Base-by-base conservation (phyloP, 2,888 invertebrate genomes). In the Pantelozetes paolii region DNA sequence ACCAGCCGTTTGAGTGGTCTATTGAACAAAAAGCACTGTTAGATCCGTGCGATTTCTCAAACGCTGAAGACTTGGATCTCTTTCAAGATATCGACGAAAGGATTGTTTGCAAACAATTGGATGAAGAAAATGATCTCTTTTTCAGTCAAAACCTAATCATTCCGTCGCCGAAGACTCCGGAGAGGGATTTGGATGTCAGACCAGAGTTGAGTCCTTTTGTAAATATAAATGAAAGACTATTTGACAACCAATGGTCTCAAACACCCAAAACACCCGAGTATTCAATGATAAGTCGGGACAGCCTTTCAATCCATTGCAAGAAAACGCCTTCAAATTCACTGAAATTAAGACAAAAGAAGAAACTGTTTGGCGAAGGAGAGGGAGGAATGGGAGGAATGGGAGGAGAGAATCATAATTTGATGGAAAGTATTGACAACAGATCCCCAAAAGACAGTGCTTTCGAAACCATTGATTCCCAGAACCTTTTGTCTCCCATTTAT, bases 1-100 rank as follows among this genome's bases (percentile, higher is more conserved):
- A 45, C 5, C 1, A 23, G 15, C 45, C 48, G 18, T 74, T 74
- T 28, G 54, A 74, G 30, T 74, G 74, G 74, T 74, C 74, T 32
- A 74, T 74, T 20, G 74, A 74, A n/a, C 74, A 74, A 23, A 57
- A 70, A 11, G 74, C 74, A n/a, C 28, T 71, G 15, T 57, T 74
- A 20, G 70, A 74, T 71, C 74, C 74, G 40, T 57, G 71, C 62
- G 74, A 74, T 59, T 28, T 74, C n/a, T 71, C 74, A 2, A 42
- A 28, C 8, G 50, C 30, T 50, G 73, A 50, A n/a, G 30, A 64
- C 28, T 50, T 67, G 18, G 48, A 48, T 36, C 26, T 40, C n/a
- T 70, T 28, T 20, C 11, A 36, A 64, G 6, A 36, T 2, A 40
- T 57, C n/a, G 70, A 70, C n/a, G 71, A 70, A 71, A 48, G 42